These are phyloP conservation scores for Pavo muticus DNA, from an alignment of 2,113 vertebrate species.

Conservation along the genomic window DNA sequence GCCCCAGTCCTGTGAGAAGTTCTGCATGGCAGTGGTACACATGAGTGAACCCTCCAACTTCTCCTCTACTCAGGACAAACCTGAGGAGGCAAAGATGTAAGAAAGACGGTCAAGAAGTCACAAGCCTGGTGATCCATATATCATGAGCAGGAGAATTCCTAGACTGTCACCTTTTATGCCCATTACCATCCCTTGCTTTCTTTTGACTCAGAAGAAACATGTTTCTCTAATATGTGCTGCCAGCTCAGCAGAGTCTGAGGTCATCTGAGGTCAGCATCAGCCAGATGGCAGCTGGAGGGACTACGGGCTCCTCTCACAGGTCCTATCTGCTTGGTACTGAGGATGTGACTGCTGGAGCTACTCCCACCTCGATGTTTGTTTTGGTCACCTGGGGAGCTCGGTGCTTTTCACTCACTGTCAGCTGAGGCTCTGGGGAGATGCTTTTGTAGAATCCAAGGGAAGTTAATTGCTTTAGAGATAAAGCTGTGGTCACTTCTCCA, in stretches of 20 bases:
- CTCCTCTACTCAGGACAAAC: neutral
- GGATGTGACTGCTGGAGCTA: neutral
- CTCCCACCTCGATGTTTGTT: neutral
- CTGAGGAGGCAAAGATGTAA: neutral
- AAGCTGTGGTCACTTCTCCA: neutral
- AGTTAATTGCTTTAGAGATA: neutral
- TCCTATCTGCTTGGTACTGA: neutral
- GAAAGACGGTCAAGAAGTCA: neutral
- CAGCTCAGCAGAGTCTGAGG: neutral
- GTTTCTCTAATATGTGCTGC: neutral
- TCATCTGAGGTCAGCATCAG: neutral
- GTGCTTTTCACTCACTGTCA: neutral
- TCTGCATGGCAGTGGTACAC: neutral
- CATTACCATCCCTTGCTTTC: neutral
- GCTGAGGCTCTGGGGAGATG: neutral
- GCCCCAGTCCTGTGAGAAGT: neutral
- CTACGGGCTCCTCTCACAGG: neutral
- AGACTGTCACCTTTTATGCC: neutral
- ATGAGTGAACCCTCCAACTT: neutral
- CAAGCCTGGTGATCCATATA: neutral
- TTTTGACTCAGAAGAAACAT: neutral
- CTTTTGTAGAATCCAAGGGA: neutral
- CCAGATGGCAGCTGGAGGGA: neutral
- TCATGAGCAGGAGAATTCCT: neutral
- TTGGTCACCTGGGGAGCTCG: neutral